Conservation (phyloP, 1,140 invertebrate genomes). For the Fopius arisanus region DNA sequence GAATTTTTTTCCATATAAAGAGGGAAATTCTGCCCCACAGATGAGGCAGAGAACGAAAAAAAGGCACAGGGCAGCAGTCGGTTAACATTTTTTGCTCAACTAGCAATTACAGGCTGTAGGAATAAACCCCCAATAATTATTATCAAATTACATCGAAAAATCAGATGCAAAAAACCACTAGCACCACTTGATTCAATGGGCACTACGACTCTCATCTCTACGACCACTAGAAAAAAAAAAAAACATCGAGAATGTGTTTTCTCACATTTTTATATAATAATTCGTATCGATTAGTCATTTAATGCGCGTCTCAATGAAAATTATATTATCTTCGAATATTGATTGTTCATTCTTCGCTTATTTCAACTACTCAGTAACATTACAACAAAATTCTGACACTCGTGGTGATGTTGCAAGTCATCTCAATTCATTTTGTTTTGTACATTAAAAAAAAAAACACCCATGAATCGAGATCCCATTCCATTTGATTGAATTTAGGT, state of each 20-base stretch:
- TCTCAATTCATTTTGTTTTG: not conserved
- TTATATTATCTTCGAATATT: slow-evolving; percentile 1
- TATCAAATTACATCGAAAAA: slow-evolving; percentile 8
- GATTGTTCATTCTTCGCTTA: slow-evolving; percentile 5
- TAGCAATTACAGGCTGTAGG: not conserved
- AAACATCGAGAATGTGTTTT: not conserved
- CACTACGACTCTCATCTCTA: not conserved
- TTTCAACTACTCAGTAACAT: not conserved
- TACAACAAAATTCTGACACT: slow-evolving; percentile 2
- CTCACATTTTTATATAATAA: not conserved
- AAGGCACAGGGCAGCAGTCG: slow-evolving; percentile 54
- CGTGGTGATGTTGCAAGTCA: not conserved
- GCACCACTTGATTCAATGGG: not conserved
- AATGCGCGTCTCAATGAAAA: slow-evolving; percentile 6
- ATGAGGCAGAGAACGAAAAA: slow-evolving; percentile 39
- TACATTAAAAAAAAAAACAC: slow-evolving; percentile 3
- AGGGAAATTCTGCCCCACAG: not conserved
- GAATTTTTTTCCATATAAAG: slow-evolving; percentile 13
- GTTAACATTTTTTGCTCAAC: slow-evolving; percentile 8
- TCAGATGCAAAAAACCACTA: not conserved
- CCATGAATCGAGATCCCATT: not conserved
- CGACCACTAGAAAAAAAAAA: not conserved
- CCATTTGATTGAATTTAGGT: slow-evolving; percentile 3
- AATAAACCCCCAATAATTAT: slow-evolving; percentile 13
- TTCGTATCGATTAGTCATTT: slow-evolving; percentile 1